These are phyloP conservation scores for Spinus pinus DNA, from an alignment of 2,797 vertebrate species.

Conservation along the genomic window DNA sequence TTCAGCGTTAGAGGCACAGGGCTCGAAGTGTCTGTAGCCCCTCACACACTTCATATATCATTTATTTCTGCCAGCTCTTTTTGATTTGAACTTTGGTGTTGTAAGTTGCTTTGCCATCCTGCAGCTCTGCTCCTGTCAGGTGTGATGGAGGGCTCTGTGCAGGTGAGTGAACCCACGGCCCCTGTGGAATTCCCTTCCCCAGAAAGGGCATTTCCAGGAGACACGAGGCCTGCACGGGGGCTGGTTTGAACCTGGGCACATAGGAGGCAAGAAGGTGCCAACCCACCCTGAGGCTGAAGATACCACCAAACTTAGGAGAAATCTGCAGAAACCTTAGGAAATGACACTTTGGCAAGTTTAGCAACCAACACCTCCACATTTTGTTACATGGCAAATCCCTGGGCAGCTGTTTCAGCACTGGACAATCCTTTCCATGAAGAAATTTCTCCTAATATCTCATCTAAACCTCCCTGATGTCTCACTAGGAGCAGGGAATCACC, in stretches of 20 bases:
- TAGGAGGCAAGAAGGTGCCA: neutral
- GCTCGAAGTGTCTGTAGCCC: neutral
- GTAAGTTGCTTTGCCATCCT: neutral
- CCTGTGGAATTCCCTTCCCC: neutral
- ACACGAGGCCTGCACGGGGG: rapidly evolving
- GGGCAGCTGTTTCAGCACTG: neutral
- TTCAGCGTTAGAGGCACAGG: neutral
- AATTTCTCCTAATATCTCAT: neutral
- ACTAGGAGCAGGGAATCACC: neutral
- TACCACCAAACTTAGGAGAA: neutral
- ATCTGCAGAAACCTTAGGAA: neutral
- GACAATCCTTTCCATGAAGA: neutral
- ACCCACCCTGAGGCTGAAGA: neutral
- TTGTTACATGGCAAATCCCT: neutral
- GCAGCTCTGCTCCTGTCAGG: constrained; percentile 26
- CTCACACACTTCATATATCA: neutral
- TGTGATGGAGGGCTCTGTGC: neutral
- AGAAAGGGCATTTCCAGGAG: rapidly evolving
- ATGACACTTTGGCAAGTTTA: neutral
- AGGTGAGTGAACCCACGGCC: neutral
- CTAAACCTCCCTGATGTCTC: neutral
- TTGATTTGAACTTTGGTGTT: neutral
- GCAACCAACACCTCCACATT: neutral
- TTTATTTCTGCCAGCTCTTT: constrained; percentile 17
- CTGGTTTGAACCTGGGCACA: rapidly evolving